Base-by-base conservation (phyloP, 2,113 vertebrate genomes). In the Pogona vitticeps region DNA sequence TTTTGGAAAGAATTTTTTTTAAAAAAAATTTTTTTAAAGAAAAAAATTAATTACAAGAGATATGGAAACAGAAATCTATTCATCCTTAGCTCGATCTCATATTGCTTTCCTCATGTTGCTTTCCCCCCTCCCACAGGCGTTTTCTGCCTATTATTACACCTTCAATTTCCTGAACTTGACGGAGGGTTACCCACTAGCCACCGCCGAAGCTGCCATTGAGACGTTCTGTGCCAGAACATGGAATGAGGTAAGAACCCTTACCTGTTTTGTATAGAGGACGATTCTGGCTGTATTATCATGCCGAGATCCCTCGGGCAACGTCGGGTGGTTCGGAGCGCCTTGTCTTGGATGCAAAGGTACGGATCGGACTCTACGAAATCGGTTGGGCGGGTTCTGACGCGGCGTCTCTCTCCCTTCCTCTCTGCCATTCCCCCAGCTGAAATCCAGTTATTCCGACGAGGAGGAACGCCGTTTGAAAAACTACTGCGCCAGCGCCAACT, bases 151-250 rank as follows among this genome's bases (percentile, higher is more conserved):
- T 80, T 98, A 96, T 85, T 96, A 98, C 61, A 97, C 97, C 38
- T 97, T 98, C 95, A 88, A 81, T 83, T 98, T 98, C 82, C 95
- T 98, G 90, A 98, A 98, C 83, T 94, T 98, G 93, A 97, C 96
- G 0, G 65, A 94, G 26, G 91, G 93, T 76, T 95, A 96, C 82
- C 21, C 96, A 0, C 92, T 98, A 92, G 61, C 76, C 38, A 3
- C 21, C 0, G 95, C 92, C 83, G 96, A 93, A 33, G 80, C 83
- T 33, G 95, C 95, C 1, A 59, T 97, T 1, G 85, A 96, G 91
- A 56, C 38, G 1, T 95, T 97, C 94, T 98, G 98, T 91, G 81
- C 38, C 5, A 93, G 86, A 75, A 91, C 89, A 84, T 98, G 98
- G 98, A 28, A 28, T 3, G 92, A 93, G 3, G 97, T 98, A 91